Conservation (phyloP, 1,140 invertebrate genomes). For the Pogonus chalceus region DNA sequence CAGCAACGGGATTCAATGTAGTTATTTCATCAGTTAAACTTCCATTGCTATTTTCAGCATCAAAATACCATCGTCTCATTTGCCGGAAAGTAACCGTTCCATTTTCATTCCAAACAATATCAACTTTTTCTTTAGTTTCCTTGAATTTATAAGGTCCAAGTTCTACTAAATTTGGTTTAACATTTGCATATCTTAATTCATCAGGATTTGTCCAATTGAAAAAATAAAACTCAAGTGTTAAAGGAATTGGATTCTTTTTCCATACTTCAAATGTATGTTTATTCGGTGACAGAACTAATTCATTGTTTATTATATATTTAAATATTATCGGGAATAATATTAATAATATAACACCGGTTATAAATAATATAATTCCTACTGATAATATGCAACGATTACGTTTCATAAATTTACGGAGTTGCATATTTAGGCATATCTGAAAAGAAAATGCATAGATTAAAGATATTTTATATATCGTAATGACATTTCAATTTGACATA, state of each 20-base stretch:
- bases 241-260: slow-evolving; percentile 63
- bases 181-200: slow-evolving; percentile 35
- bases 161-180: slow-evolving; percentile 56
- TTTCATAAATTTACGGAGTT: no score
- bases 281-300: background rate
- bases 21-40: slow-evolving; percentile 60
- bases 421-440: no score
- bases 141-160: slow-evolving; percentile 52
- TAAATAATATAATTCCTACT: background rate
- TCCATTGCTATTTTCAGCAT: slow-evolving; percentile 58
- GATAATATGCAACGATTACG: no score
- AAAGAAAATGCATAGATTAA: no score
- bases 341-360: background rate
- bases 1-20: slow-evolving; percentile 67
- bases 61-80: slow-evolving; percentile 63
- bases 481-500: no score
- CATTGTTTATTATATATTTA: background rate
- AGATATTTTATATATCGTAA: no score
- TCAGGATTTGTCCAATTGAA: slow-evolving; percentile 77
- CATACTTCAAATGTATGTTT: slow-evolving; percentile 45
- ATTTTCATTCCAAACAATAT: slow-evolving; percentile 60
- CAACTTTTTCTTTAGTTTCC: slow-evolving; percentile 50
- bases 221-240: slow-evolving; percentile 66
- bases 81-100: slow-evolving; percentile 72
- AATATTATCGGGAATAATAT: background rate